Evolutionary conservation across 2,888 invertebrate species (phyloP).

Genomic region (Pantelozetes paolii): DNA sequence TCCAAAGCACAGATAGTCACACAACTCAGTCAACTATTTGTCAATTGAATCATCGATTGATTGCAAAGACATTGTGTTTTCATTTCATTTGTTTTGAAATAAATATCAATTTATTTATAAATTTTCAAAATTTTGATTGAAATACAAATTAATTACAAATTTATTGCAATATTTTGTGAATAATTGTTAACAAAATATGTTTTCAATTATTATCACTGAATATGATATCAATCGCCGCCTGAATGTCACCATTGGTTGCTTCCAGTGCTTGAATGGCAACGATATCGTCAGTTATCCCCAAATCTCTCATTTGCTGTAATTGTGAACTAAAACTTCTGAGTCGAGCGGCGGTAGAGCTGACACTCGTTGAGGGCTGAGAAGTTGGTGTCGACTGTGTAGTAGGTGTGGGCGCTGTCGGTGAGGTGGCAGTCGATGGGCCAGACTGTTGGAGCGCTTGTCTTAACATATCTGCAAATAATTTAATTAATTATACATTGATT

Average conservation of each 20-base stretch:
- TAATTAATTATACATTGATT: not conserved
- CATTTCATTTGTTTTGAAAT: not conserved
- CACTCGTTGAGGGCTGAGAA: constrained; percentile 47
- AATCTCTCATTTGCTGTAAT: constrained; percentile 72
- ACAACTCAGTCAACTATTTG: no score
- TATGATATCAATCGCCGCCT: constrained; percentile 83
- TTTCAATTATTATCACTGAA: constrained; percentile 60
- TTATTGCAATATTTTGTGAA: not conserved
- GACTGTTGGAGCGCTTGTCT: constrained; percentile 72
- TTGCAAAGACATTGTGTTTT: not conserved
- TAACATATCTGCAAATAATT: constrained; percentile 63
- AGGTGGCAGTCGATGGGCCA: constrained; percentile 20
- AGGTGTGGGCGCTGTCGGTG: not conserved
- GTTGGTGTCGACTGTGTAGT: not conserved
- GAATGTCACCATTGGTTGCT: constrained; percentile 75
- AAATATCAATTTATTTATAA: no score
- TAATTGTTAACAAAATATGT: not conserved
- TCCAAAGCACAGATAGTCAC: no score
- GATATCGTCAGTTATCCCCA: constrained; percentile 79
- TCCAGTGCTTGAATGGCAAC: constrained; percentile 78
- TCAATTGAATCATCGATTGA: not conserved
- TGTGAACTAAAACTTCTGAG: constrained; percentile 48
- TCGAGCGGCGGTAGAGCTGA: not conserved
- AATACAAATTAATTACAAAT: not conserved
- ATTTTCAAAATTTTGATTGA: no score